Percentiles rank a stretch among this genome's conserved stretches.
These are phyloP conservation scores for Tetramorium parvispinum DNA, from an alignment of 1,140 invertebrate genomes.

Conservation along the genomic window DNA sequence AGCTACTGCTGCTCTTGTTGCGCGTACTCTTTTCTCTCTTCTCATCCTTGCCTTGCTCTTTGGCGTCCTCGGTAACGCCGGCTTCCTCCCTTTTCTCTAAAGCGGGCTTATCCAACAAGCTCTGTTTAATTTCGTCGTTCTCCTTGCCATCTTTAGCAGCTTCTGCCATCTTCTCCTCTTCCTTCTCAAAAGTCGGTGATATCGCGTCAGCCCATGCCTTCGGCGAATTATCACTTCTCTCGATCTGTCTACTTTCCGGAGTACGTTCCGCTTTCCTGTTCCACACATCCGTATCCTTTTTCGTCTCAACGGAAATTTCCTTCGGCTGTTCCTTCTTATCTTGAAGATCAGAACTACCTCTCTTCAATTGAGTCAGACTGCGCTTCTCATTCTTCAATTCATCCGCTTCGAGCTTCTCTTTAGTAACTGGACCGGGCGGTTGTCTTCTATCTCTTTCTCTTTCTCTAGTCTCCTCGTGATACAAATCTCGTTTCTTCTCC, in stretches of 20 bases:
- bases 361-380: conserved; percentile 86
- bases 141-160: conserved; percentile 78
- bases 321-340: conserved; percentile 82
- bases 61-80: conserved; percentile 76
- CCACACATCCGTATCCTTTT: conserved; percentile 82
- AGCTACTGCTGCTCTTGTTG: conserved; percentile 78
- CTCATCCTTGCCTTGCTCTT: conserved; percentile 81
- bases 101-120: conserved; percentile 79
- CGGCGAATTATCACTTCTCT: conserved; percentile 74
- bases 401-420: conserved; percentile 88
- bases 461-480: conserved; percentile 80
- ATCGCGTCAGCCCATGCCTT: conserved; percentile 86
- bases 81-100: conserved; percentile 81
- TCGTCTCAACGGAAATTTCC: conserved; percentile 75
- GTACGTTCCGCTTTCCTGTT: conserved; percentile 78
- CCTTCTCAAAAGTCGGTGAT: conserved; percentile 84
- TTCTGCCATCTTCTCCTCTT: conserved; percentile 81
- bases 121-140: conserved; percentile 78
- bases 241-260: conserved; percentile 43
- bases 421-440: conserved; percentile 88
- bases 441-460: conserved; percentile 81
- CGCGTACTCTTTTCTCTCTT: conserved; percentile 82
- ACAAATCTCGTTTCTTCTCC: conserved; percentile 81
- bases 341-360: conserved; percentile 74
- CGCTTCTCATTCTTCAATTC: conserved; percentile 87